Evolutionary conservation across 2,113 vertebrate species (phyloP).

Genomic region (Ploceus nigricollis): DNA sequence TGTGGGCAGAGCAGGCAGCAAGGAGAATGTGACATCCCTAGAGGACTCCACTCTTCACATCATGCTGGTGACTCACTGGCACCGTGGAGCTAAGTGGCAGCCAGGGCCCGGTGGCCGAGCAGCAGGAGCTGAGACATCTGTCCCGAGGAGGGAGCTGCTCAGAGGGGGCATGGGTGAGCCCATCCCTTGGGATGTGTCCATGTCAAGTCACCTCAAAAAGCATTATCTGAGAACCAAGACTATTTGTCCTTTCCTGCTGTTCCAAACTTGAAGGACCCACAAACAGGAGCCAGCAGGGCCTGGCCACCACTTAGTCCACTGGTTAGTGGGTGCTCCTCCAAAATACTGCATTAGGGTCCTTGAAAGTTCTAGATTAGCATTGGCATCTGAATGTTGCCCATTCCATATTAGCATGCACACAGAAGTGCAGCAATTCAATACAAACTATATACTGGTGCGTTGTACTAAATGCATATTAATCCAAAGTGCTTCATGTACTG

Average conservation of each 20-base stretch:
- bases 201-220: background rate
- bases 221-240: background rate
- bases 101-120: accelerated
- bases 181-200: accelerated
- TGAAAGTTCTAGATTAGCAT: background rate
- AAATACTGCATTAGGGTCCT: background rate
- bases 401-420: background rate
- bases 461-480: background rate
- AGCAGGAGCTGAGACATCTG: background rate
- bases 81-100: background rate
- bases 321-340: background rate
- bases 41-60: background rate
- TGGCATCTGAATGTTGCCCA: background rate
- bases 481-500: background rate
- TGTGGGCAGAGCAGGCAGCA: accelerated
- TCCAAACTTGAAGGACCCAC: background rate
- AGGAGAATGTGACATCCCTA: background rate
- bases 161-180: background rate
- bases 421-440: background rate
- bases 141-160: background rate
- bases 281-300: background rate
- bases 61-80: background rate
- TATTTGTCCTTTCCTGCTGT: background rate
- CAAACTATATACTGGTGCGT: background rate
- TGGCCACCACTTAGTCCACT: background rate